Base-by-base conservation (phyloP, 2,113 vertebrate species). In the Dissostichus mawsoni region DNA sequence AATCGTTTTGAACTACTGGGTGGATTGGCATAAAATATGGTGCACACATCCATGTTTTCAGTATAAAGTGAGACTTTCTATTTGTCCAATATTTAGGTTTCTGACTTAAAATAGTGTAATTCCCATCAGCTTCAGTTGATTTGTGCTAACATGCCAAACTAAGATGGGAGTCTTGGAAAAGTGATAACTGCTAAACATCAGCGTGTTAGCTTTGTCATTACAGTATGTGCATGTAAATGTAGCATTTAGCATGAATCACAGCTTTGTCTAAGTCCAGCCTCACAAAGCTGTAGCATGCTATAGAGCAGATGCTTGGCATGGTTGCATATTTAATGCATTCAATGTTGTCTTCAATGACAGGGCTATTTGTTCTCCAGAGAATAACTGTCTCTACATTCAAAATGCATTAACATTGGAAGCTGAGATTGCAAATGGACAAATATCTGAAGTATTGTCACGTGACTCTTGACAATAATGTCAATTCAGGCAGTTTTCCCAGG, bases 361-460 rank as follows among this genome's bases (percentile, higher is more conserved):
- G 4, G 16, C 7, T 58, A 48, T 58, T 36, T 62, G 18, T 41
- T 67, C 62, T 48, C 23, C 20, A 70, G 51, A 65, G 10, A 59
- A 33, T 50, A 36, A 61, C 57, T 44, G 29, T 23, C 45, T 0
- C 50, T 33, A 14, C 8, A 1, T 74, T 18, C 56, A 61, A n/a
- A 63, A 52, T 50, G 62, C 50, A 78, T 76, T 69, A 57, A 68
- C 17, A 71, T 44, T 52, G 72, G 71, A 78, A 82, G 33, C n/a
- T 11, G 44, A 61, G 25, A 51, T 16, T 17, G 17, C 29, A 56
- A 36, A 25, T 53, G 69, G 67, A 50, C 62, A 59, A 72, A 76
- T 57, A 53, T 59, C 67, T 17, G 11, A 47, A 13, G 33, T 29
- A 25, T 20, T 52, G 25, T 62, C 69, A 78, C 17, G 50, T 47